phyloP scores from a whole-genome alignment of 2,888 invertebrate species.

The Galerucella pusilla region DNA sequence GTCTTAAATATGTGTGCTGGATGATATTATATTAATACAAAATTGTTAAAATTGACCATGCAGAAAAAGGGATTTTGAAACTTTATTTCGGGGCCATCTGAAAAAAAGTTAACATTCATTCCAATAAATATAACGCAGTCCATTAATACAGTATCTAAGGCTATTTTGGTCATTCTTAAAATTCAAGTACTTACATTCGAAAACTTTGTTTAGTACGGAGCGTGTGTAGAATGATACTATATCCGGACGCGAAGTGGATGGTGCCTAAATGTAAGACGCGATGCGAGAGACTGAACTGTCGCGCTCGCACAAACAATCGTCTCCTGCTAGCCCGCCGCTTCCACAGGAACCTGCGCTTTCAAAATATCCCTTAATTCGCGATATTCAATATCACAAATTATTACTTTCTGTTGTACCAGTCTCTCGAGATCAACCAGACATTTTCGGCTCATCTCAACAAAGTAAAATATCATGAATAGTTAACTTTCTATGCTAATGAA shows the following conservation, averaged over 20 bases:
- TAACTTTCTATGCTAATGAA: neutral
- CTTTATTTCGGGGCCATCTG: neutral
- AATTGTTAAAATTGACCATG: too few species aligned
- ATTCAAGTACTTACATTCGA: conserved; percentile 12
- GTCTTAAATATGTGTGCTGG: too few species aligned
- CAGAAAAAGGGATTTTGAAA: too few species aligned
- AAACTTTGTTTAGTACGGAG: conserved; percentile 2
- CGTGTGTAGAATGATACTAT: neutral
- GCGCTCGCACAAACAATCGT: conserved; percentile 38
- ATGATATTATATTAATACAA: too few species aligned
- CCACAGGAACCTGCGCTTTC: conserved; percentile 46
- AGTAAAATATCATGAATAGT: neutral
- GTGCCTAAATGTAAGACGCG: conserved; percentile 31
- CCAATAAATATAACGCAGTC: neutral
- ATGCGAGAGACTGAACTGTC: conserved; percentile 41
- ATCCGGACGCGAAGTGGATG: conserved; percentile 15
- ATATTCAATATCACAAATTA: conserved; percentile 45
- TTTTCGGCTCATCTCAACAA: neutral
- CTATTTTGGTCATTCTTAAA: conserved; percentile 2
- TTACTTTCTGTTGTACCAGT: conserved; percentile 31
- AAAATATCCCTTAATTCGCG: conserved; percentile 43
- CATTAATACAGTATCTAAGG: neutral
- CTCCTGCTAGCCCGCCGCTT: conserved; percentile 44
- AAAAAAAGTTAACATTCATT: neutral
- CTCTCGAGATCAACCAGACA: conserved; percentile 5